A percentile compares a stretch with the other conserved stretches of the same genome.
Evolutionary conservation across 1,140 invertebrate species (phyloP).

Genomic region (Aricia agestis): DNA sequence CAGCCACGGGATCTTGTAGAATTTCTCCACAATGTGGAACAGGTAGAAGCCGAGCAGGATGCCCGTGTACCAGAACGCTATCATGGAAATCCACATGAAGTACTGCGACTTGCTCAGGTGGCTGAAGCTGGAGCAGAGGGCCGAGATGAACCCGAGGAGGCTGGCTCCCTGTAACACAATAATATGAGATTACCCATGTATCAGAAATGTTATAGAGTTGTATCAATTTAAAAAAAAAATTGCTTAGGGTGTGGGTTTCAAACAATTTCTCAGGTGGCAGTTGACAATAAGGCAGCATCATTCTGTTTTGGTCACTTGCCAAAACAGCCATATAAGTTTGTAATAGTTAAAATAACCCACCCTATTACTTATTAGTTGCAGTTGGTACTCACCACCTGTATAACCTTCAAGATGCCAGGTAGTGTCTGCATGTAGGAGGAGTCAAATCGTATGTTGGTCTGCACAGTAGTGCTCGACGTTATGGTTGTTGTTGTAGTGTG

Average conservation of each 20-base stretch:
- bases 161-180: conserved; percentile 80
- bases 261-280: too few species aligned
- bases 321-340: too few species aligned
- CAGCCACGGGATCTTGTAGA: conserved; percentile 91
- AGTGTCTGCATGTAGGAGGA: conserved; percentile 81
- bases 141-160: conserved; percentile 90
- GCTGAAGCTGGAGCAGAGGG: conserved; percentile 78
- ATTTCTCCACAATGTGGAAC: conserved; percentile 91
- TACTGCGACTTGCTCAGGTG: conserved; percentile 78
- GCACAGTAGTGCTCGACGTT: conserved; percentile 80
- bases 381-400: conserved; percentile 86
- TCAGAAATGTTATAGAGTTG: too few species aligned
- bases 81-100: conserved; percentile 90
- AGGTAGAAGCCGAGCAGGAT: conserved; percentile 88
- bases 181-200: conserved; percentile 11
- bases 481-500: conserved; percentile 83
- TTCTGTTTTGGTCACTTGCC: too few species aligned
- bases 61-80: conserved; percentile 90
- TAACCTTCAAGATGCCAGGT: conserved; percentile 86
- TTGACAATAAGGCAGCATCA: too few species aligned
- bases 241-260: too few species aligned
- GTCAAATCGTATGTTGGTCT: conserved; percentile 85
- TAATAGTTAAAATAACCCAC: too few species aligned
- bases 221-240: too few species aligned
- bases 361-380: too few species aligned